Evolutionary conservation across 2,113 vertebrate species (phyloP).

Genomic region (Poecilia latipinna): DNA sequence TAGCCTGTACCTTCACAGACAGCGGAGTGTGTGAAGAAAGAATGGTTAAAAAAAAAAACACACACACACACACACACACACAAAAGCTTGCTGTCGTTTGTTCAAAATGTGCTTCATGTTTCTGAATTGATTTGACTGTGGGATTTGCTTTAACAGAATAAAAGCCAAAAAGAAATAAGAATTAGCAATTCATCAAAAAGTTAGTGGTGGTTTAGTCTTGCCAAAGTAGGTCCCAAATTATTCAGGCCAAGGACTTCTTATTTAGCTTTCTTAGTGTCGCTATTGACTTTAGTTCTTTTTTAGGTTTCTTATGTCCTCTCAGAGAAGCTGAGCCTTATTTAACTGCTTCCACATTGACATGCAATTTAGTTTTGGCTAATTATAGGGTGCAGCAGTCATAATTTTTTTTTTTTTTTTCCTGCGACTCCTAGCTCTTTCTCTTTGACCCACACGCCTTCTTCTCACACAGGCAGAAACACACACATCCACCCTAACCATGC

Average conservation of each 20-base stretch:
- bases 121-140: constrained; percentile 26
- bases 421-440: constrained; percentile 43
- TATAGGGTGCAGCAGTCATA: constrained; percentile 73
- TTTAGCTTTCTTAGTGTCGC: constrained; percentile 16
- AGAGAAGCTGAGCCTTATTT: constrained; percentile 58
- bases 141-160: constrained; percentile 47
- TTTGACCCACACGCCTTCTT: constrained; percentile 23
- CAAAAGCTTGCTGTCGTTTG: constrained; percentile 25
- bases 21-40: constrained; percentile 29
- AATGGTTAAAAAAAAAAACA: constrained; percentile 20
- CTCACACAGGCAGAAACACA: constrained; percentile 39
- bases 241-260: constrained; percentile 42
- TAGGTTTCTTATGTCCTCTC: constrained; percentile 60
- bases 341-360: constrained; percentile 66
- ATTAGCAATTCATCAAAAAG: constrained; percentile 62
- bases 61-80: neutral
- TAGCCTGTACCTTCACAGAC: constrained; percentile 33
- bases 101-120: constrained; percentile 21
- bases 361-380: constrained; percentile 80
- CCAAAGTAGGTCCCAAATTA: constrained; percentile 43
- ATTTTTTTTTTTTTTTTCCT: constrained; percentile 73
- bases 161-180: constrained; percentile 55
- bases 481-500: constrained; percentile 36
- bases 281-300: constrained; percentile 32
- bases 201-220: constrained; percentile 49